A percentile compares a stretch with the other conserved stretches of the same genome.
These are phyloP conservation scores for Pteropus alecto DNA, from an alignment of 2,113 vertebrate genomes.

Conservation along the genomic window DNA sequence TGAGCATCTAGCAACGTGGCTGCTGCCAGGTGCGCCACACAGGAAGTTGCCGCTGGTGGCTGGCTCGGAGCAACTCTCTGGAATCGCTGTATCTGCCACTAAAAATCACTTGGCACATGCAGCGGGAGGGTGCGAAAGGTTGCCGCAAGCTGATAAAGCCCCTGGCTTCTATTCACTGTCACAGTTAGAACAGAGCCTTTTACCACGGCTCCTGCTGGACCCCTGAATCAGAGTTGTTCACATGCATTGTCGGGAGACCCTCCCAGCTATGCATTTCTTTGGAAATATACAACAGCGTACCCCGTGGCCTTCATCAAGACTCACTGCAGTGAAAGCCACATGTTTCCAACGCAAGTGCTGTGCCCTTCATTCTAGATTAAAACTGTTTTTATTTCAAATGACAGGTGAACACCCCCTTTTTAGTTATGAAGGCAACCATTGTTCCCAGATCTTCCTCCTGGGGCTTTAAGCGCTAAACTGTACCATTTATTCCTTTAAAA, in stretches of 20 bases:
- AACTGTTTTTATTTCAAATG: conserved; percentile 65
- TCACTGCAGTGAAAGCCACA: conserved; percentile 48
- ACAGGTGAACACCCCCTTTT: conserved; percentile 38
- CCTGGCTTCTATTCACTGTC: conserved; percentile 45
- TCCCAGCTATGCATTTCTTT: conserved; percentile 41
- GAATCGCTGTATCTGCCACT: conserved; percentile 37
- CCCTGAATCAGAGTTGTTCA: conserved; percentile 36
- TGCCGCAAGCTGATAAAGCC: conserved; percentile 40
- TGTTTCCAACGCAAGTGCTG: conserved; percentile 55
- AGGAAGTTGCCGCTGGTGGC: conserved; percentile 29
- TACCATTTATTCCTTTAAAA: conserved; percentile 54
- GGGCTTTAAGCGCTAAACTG: conserved; percentile 33
- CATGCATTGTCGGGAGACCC: conserved; percentile 34
- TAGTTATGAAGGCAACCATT: conserved; percentile 43
- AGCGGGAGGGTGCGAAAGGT: conserved; percentile 32
- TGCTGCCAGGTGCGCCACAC: not conserved
- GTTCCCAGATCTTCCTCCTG: conserved; percentile 47
- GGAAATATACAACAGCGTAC: conserved; percentile 22
- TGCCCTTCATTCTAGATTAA: conserved; percentile 59
- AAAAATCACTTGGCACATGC: conserved; percentile 20
- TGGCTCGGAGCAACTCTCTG: conserved; percentile 33
- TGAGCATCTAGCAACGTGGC: conserved; percentile 1
- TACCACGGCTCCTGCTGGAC: conserved; percentile 31
- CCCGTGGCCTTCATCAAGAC: conserved; percentile 60
- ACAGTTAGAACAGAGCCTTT: conserved; percentile 44